Evolutionary conservation across 2,888 invertebrate species (phyloP), one percentile per base, ranked within the genome.

Genomic region (Lepidocyrtinus sp.): DNA sequence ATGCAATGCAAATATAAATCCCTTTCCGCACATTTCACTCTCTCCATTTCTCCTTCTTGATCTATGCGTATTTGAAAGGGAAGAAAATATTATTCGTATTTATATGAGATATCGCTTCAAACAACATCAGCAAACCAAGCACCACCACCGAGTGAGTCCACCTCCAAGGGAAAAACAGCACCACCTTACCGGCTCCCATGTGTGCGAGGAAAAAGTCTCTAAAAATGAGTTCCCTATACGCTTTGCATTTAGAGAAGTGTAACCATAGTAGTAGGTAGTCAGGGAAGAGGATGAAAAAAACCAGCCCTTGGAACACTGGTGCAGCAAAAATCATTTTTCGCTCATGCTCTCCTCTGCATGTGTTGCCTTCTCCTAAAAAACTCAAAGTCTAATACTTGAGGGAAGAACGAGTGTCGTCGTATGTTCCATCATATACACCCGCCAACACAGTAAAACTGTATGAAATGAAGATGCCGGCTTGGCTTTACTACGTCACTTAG

Each of bases 291-390:
- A 50, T 12, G 12, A 36, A 36, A 50, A 12, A n/a, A 50, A n/a
- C 15, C 50, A 50, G 50, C 50, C 50, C 50, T 50, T 50, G 50
- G 50, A 50, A 50, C 50, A n/a, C n/a, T n/a, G n/a, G n/a, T n/a
- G 50, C 50, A 50, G 50, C 50, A 17, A 50, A 46, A 62, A 62
- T 59, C 3, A 9, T 19, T 9, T 62, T 62, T 25, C 15, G 25
- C 22, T 62, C 25, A 62, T 62, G 25, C 22, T 22, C 9, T 59
- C 62, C 62, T 62, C 19, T 15, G 62, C 15, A 46, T 46, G 15
- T 12, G 15, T 46, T 46, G 15, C 15, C 15, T 46, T 12, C 15
- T 15, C 46, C 12, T 9, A 46, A 46, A 46, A 46, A 46, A 12
- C 9, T 46, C 46, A 46, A 46, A 46, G 46, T 46, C 46, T 46